Conservation (phyloP, 2,797 vertebrate genomes). For the Catostomus latipinnis region DNA sequence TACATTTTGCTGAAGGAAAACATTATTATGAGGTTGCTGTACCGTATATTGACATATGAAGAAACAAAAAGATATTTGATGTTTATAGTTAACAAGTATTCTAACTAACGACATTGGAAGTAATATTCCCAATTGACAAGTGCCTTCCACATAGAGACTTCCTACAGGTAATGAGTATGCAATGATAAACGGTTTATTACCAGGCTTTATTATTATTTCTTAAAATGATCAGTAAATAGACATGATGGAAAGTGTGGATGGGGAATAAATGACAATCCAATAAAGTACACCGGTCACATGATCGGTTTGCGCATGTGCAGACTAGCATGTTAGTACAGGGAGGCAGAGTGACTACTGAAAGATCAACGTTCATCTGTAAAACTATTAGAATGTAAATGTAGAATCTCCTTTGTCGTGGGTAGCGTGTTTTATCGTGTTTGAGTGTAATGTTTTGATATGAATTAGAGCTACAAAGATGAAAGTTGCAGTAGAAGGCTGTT, state of each 20-base stretch:
- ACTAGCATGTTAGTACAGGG: background rate
- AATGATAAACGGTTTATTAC: background rate
- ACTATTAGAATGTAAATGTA: background rate
- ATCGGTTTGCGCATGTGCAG: conserved; percentile 14
- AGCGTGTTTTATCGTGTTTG: background rate
- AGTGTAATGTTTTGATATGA: conserved; percentile 2
- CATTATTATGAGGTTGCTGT: no score
- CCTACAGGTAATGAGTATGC: conserved; percentile 86
- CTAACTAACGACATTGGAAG: no score
- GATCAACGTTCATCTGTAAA: background rate
- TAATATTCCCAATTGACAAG: conserved; percentile 85
- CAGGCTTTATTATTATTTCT: no score
- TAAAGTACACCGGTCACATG: conserved; percentile 6
- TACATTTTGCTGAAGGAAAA: no score
- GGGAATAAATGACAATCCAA: background rate
- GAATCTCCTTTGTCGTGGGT: background rate
- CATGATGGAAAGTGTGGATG: conserved; percentile 29
- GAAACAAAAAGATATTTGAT: no score
- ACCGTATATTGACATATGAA: no score
- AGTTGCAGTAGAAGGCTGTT: conserved; percentile 95
- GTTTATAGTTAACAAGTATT: no score
- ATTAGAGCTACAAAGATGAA: conserved; percentile 80
- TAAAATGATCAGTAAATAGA: background rate
- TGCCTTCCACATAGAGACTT: conserved; percentile 95
- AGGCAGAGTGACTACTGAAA: background rate